Percentiles rank a stretch among this genome's conserved stretches.
These are phyloP conservation scores for Helicoverpa armigera DNA, from an alignment of 1,140 invertebrate species.

Conservation along the genomic window DNA sequence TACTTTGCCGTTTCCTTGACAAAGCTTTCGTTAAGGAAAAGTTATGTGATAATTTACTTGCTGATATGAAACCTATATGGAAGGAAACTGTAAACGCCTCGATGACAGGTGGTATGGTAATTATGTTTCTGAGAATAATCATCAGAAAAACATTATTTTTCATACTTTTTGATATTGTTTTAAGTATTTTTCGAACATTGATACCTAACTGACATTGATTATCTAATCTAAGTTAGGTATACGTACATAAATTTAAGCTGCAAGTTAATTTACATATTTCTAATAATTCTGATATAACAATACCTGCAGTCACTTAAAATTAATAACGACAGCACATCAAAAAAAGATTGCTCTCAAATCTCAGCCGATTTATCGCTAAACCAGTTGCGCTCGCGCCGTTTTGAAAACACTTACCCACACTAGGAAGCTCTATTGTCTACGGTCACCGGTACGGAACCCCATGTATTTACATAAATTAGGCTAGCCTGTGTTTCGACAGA, in stretches of 20 bases:
- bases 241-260: too few relatives aligned
- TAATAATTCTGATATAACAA: not conserved
- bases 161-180: not conserved
- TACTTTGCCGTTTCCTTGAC: conserved; percentile 17
- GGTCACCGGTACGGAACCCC: conserved; percentile 49
- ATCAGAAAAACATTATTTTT: too few relatives aligned
- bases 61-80: too few relatives aligned
- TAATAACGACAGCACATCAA: not conserved
- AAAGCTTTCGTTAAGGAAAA: not conserved
- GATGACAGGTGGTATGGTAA: too few relatives aligned
- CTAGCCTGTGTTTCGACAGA: conserved; percentile 16
- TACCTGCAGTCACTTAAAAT: too few relatives aligned
- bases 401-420: conserved; percentile 30
- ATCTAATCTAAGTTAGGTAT: too few relatives aligned
- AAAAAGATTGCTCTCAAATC: not conserved
- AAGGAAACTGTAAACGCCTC: too few relatives aligned
- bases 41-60: too few relatives aligned
- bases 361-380: conserved; percentile 23
- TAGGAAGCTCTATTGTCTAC: conserved; percentile 50
- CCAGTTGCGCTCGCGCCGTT: conserved; percentile 13
- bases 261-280: not conserved
- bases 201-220: not conserved
- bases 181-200: not conserved
- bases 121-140: too few relatives aligned
- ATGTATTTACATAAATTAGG: conserved; percentile 40